Base-by-base conservation (phyloP, 1,140 invertebrate species). In the Drosophila tsacasi region DNA sequence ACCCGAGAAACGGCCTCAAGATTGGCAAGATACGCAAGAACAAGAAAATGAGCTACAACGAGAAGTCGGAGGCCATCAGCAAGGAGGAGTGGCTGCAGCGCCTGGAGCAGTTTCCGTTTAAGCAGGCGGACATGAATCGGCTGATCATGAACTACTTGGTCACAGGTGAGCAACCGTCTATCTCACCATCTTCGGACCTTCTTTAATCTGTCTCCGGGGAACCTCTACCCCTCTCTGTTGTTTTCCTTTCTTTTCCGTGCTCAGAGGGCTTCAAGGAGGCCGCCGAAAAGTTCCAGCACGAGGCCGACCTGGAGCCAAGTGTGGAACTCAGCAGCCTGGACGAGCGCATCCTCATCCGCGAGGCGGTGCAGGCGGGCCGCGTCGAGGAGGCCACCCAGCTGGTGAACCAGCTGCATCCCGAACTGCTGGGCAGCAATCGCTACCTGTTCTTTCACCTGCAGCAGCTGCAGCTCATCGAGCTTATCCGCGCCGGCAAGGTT, bases 121-220 rank as follows among this genome's bases (percentile, higher is more conserved):
- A 97, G 50, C 94, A 98, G 79, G 95, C 96, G 47, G 97, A 98
- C 82, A 98, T 99, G 97, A 99, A 99, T 93, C 97, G 97, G 93
- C 94, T 99, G 42, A 98, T 99, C 64, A 99, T 99, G 98, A 99
- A 99, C 94, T 99, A 99, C 94, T 94, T 99, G 78, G 98, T 99
- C 3, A 99, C 98, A 94, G 84, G 84, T 89, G 30, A 72, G 42
- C 15, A 15, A 0, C 2, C 2, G n/a, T 0, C 15, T 10, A 25
- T 2, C 9, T 3, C 19, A 7, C 30, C 7, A 8, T 39, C 8
- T 12, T 15, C 2, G 12, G 13, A 19, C 27, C 4, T 10, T 35
- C 4, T 13, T 2, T 35, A 35, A 21, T 19, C n/a, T 5, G 10
- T 9, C 25, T 19, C 19, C 25, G 25, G 19, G 9, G 10, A 27